A percentile compares a stretch with the other conserved stretches of the same genome.
These are phyloP conservation scores for Spermophilus dauricus DNA, from an alignment of 2,113 vertebrate genomes.

Conservation along the genomic window DNA sequence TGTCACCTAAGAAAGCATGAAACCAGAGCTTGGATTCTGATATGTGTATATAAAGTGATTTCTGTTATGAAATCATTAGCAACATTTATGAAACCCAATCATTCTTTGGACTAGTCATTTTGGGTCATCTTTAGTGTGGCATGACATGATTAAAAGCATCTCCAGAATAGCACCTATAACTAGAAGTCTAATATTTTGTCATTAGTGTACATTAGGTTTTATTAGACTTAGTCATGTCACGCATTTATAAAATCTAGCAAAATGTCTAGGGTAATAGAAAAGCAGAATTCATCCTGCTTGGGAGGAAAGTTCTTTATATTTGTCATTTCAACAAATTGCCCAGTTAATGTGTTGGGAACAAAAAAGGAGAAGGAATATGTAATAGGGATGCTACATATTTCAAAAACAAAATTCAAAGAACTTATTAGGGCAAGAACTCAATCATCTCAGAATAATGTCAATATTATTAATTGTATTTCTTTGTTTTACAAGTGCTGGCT, in stretches of 20 bases:
- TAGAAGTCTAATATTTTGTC: slow-evolving; percentile 55
- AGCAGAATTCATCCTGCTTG: slow-evolving; percentile 37
- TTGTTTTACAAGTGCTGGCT: background rate
- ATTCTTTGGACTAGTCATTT: slow-evolving; percentile 45
- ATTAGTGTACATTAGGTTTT: background rate
- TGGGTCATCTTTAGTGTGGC: background rate
- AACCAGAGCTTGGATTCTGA: background rate
- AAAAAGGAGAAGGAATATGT: background rate
- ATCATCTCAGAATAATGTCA: background rate
- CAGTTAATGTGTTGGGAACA: background rate
- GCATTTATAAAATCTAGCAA: slow-evolving; percentile 48
- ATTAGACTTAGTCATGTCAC: slow-evolving; percentile 53
- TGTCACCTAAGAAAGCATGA: background rate
- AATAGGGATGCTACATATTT: slow-evolving; percentile 2
- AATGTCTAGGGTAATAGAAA: slow-evolving; percentile 60
- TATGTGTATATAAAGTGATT: background rate
- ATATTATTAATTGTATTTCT: slow-evolving; percentile 7
- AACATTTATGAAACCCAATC: slow-evolving; percentile 20
- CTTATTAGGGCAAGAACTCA: slow-evolving; percentile 49
- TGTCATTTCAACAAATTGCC: slow-evolving; percentile 56
- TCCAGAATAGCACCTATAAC: background rate
- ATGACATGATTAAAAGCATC: slow-evolving; percentile 49
- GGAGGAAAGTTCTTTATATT: slow-evolving; percentile 45
- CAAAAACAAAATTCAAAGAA: slow-evolving; percentile 44
- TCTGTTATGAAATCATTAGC: slow-evolving; percentile 29